Base-by-base conservation (phyloP, 2,113 vertebrate species). In the Cromileptes altivelis region DNA sequence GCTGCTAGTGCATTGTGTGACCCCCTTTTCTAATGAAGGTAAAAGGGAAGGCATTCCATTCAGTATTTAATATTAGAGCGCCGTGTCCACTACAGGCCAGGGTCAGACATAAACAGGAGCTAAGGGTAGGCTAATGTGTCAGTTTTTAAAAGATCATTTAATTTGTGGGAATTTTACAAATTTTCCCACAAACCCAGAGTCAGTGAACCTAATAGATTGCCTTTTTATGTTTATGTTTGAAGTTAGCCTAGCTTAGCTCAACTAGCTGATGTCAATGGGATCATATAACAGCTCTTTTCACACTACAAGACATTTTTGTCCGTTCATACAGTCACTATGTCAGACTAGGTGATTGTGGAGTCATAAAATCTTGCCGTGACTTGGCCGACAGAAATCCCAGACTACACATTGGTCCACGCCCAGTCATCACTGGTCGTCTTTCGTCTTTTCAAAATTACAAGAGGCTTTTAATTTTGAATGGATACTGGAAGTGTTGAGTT, bases 61-160 rank as follows among this genome's bases (percentile, higher is more conserved):
- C 55, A 82, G 80, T 86, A 70, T 72, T 75, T 57, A 56, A 25
- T 52, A 42, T 65, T 6, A 53, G 15, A 80, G 33, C 33, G 30
- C 12, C 53, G 25, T 65, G 40, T 71, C 70, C 18, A 19, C 33
- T 30, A 25, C 25, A 76, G 49, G n/a, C 64, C 27, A 9, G 21
- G 6, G 3, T 61, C 55, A 45, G 18, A 55, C 49, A 13, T 17
- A 21, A 30, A 27, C 55, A 53, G 53, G n/a, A 75, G 7, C 61
- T 70, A 12, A 52, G 37, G 19, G 45, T 1, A 52, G 37, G 19
- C 30, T 1, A 30, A n/a, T 56, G 17, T 27, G 49, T 21, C 25
- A 21, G n/a, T 40, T 70, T 74, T 33, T 40, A 30, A 37, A 53
- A 47, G 4, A 33, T 30, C 5, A 70, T 40, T 60, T 52, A n/a